Percentiles rank a stretch among this genome's conserved stretches.
Conservation (phyloP, 2,113 vertebrate species). For the Ophiodon elongatus region DNA sequence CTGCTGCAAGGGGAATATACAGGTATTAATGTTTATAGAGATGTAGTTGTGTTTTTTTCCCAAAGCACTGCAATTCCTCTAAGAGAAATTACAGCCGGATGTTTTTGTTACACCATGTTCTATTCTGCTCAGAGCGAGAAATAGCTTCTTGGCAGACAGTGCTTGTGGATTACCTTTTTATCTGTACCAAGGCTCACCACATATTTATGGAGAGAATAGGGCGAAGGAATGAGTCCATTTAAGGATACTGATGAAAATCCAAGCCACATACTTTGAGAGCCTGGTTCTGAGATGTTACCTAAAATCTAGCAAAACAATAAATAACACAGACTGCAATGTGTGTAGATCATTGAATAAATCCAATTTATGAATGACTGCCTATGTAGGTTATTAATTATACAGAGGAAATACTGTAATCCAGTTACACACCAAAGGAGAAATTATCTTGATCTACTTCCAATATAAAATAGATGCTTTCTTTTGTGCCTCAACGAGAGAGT, state of each 20-base stretch:
- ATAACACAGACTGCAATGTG: background rate
- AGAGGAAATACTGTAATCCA: slow-evolving; percentile 10
- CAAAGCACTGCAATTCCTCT: slow-evolving; percentile 26
- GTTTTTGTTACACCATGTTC: slow-evolving; percentile 63
- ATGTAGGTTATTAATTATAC: background rate
- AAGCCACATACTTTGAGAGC: slow-evolving; percentile 41
- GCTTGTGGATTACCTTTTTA: slow-evolving; percentile 74
- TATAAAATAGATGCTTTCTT: slow-evolving; percentile 37
- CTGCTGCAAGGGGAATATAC: background rate
- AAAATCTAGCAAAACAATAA: slow-evolving; percentile 27
- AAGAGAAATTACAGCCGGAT: slow-evolving; percentile 58
- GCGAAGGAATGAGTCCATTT: slow-evolving; percentile 74
- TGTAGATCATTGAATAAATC: background rate
- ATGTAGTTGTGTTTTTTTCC: slow-evolving; percentile 44
- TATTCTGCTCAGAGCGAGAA: slow-evolving; percentile 62
- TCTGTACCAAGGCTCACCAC: slow-evolving; percentile 60
- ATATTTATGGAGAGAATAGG: slow-evolving; percentile 65
- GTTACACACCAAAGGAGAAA: slow-evolving; percentile 18
- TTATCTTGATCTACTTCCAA: slow-evolving; percentile 6
- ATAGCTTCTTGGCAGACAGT: slow-evolving; percentile 71
- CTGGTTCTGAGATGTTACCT: slow-evolving; percentile 36
- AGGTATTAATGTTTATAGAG: slow-evolving; percentile 37
- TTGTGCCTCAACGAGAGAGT: slow-evolving; percentile 37
- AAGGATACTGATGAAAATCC: slow-evolving; percentile 71
- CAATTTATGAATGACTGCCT: background rate